Percentiles rank a stretch among this genome's conserved stretches.
phyloP scores from a whole-genome alignment of 2,888 invertebrate genomes.

The Heteropelma amictum region DNA sequence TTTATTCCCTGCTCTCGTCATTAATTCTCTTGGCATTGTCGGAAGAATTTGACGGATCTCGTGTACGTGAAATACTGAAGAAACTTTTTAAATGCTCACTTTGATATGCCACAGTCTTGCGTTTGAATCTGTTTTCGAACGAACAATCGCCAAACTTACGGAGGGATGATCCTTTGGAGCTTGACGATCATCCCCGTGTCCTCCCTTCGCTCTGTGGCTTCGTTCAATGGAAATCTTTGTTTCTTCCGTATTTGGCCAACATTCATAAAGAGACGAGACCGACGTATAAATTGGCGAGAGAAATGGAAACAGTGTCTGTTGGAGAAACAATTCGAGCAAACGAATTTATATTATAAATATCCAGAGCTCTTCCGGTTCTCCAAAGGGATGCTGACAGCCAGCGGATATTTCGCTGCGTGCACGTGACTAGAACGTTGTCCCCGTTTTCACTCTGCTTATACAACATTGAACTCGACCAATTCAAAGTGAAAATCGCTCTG shows the following conservation, averaged over 20 bases:
- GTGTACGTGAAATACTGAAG: no score
- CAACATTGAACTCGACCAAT: neutral
- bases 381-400: neutral
- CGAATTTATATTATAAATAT: neutral
- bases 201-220: neutral
- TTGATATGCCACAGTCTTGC: neutral
- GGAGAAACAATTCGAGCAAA: neutral
- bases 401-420: neutral
- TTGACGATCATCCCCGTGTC: neutral
- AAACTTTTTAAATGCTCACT: neutral
- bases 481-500: neutral
- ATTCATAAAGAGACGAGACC: neutral
- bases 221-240: conserved; percentile 5
- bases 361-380: neutral
- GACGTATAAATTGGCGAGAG: conserved; percentile 8
- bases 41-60: no score
- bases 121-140: neutral
- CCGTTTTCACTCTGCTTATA: neutral
- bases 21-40: no score
- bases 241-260: neutral
- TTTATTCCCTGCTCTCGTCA: no score
- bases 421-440: conserved; percentile 4
- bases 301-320: conserved; percentile 26
- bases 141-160: neutral
- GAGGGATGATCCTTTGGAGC: conserved; percentile 1